Evolutionary conservation across 2,888 invertebrate genomes (phyloP).

Genomic region (Pristionchus maxplancki): DNA sequence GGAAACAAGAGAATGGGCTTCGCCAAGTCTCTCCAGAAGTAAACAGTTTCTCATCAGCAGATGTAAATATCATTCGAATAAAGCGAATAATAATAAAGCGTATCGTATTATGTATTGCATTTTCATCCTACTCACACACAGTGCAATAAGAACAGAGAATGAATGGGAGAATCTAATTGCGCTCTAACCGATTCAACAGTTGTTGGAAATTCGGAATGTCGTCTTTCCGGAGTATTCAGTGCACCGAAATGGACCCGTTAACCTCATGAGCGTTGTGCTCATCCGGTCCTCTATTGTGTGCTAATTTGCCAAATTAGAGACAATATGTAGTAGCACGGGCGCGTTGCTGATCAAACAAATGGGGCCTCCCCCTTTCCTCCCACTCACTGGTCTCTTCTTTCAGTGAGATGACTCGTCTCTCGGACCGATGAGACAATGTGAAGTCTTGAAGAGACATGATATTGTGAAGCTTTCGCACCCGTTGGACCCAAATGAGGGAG

Average conservation of each 20-base stretch:
- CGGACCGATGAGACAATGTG: too few relatives aligned
- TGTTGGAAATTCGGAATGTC: too few relatives aligned
- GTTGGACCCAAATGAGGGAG: background rate
- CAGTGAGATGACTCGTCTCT: too few relatives aligned
- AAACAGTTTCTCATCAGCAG: background rate
- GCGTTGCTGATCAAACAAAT: background rate
- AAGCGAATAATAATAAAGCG: background rate
- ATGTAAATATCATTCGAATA: background rate
- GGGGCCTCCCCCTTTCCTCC: background rate
- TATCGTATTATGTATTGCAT: background rate
- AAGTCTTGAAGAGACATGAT: too few relatives aligned
- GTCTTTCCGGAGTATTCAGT: too few relatives aligned
- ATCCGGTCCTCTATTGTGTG: background rate
- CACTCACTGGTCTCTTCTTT: too few relatives aligned
- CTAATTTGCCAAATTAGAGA: background rate
- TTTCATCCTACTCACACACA: background rate
- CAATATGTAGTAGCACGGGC: background rate
- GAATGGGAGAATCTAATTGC: too few relatives aligned
- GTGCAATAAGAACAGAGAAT: background rate
- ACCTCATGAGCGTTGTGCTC: background rate
- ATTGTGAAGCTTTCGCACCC: background rate
- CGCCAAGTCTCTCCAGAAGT: constrained; percentile 55
- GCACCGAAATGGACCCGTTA: too few relatives aligned
- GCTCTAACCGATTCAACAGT: too few relatives aligned
- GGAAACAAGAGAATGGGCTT: constrained; percentile 68